Base-by-base conservation (phyloP, 2,797 vertebrate species). In the Lepidocolaptes lacrymiger region DNA sequence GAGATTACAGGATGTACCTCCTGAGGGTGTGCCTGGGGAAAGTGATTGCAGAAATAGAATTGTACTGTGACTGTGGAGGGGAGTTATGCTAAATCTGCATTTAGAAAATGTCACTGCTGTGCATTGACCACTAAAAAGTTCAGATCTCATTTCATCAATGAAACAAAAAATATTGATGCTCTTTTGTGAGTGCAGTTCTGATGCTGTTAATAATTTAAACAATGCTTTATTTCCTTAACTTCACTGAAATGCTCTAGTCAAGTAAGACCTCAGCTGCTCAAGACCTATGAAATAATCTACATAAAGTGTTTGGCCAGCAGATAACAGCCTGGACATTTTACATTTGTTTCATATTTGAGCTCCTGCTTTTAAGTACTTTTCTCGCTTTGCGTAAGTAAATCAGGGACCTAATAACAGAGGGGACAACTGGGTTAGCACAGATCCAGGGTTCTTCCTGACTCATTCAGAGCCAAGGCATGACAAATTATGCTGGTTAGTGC, bases 1-100 rank as follows among this genome's bases (percentile, higher is more conserved):
- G 13, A 44, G 13, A 1, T 2, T 5, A 24, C 4, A 24, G 8
- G 4, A 48, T 32, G 11, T 80, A 59, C 5, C 1, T 69, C 18
- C 66, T 67, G 16, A 48, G 56, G 28, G 20, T 68, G 7, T 27
- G 12, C 1, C 10, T 36, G 12, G 8, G 15, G 7, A 76, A 11
- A 22, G 5, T 10, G 16, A 43, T 51, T 55, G 7, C 17, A 67
- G 28, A 90, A 72, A 34, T 41, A 9, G 24, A 88, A 48, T 26
- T 48, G 2, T 19, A 37, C 8, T 34, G 7, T 37, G 10, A 7
- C 14, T 74, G 18, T 8, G 11, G 14, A 69, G 5, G 5, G 6
- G 37, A 66, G 8, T 37, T 68, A 37, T 39, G 11, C 9, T 69
- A 74, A 79, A 62, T 16, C 1, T 83, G 14, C 6, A 9, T 67